Evolutionary conservation across 2,113 vertebrate species (phyloP).

Genomic region (Ariopsis seemanni): DNA sequence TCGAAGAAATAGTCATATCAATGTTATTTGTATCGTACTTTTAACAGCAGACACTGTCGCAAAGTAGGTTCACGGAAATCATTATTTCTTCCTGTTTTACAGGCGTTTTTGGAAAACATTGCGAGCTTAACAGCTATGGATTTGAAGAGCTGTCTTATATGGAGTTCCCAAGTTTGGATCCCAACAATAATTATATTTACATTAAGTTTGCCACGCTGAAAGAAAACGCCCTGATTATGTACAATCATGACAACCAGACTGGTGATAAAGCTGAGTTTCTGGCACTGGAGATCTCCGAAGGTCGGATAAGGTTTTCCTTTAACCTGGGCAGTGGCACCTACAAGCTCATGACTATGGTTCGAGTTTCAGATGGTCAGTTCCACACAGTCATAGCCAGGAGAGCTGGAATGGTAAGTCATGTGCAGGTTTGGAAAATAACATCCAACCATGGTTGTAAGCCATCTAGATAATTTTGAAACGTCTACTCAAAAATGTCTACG

Average conservation of each 20-base stretch:
- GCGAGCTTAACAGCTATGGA: conserved; percentile 95
- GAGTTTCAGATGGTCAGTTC: conserved; percentile 92
- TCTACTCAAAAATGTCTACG: neutral
- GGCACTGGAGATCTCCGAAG: conserved; percentile 87
- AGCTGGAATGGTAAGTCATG: conserved; percentile 88
- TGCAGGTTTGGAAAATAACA: neutral
- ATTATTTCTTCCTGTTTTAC: conserved; percentile 52
- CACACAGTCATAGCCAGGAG: conserved; percentile 93
- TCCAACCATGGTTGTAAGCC: neutral
- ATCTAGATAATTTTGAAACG: neutral
- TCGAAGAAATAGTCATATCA: neutral
- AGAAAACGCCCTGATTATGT: conserved; percentile 85
- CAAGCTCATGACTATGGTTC: conserved; percentile 87
- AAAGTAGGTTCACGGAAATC: too few relatives aligned
- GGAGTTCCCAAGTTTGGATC: conserved; percentile 96
- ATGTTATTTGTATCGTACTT: too few relatives aligned
- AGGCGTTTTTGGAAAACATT: conserved; percentile 98
- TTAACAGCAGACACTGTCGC: too few relatives aligned
- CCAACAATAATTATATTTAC: conserved; percentile 98
- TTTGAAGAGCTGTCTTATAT: conserved; percentile 97
- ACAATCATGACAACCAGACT: conserved; percentile 94
- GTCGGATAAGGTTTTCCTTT: conserved; percentile 88
- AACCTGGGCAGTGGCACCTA: conserved; percentile 90
- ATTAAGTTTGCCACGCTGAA: conserved; percentile 95
- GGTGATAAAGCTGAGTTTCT: conserved; percentile 92